Evolutionary conservation across 64 coral and sea anemone species (phyloP).

Genomic region (Hydrozoanthus tunicans): DNA sequence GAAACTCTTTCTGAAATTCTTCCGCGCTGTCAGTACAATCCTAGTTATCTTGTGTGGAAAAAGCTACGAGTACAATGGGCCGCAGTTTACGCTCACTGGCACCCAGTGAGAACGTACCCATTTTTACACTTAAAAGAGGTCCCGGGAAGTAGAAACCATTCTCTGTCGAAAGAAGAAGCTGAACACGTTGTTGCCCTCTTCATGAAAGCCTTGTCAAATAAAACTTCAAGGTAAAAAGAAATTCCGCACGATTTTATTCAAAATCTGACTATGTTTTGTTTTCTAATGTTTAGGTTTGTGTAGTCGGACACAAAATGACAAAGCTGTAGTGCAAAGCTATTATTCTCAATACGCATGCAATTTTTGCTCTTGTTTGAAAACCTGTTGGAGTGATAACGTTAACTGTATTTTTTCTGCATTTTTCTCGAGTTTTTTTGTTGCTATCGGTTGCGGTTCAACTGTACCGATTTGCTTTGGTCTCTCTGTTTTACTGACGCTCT

Average conservation of each 20-base stretch:
- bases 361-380: too few species aligned
- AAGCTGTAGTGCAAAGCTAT: too few species aligned
- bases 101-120: slow-evolving; percentile 15
- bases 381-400: too few species aligned
- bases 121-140: slow-evolving; percentile 1
- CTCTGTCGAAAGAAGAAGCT: slow-evolving; percentile 12
- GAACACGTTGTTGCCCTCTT: slow-evolving; percentile 15
- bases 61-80: slow-evolving; percentile 15
- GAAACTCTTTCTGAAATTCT: neutral
- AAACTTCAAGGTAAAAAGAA: slow-evolving; percentile 1
- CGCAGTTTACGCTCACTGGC: slow-evolving; percentile 7
- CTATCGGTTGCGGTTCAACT: too few species aligned
- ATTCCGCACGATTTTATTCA: neutral
- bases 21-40: neutral
- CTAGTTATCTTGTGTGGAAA: slow-evolving; percentile 12
- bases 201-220: neutral
- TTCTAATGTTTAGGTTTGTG: too few species aligned
- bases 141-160: neutral
- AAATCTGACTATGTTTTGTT: too few species aligned
- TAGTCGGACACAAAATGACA: too few species aligned
- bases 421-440: too few species aligned
- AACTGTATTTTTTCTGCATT: too few species aligned
- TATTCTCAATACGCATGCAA: too few species aligned
- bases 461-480: too few species aligned
- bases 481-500: too few species aligned